Conservation (phyloP, 2,888 invertebrate species). For the Sinelater perroti region DNA sequence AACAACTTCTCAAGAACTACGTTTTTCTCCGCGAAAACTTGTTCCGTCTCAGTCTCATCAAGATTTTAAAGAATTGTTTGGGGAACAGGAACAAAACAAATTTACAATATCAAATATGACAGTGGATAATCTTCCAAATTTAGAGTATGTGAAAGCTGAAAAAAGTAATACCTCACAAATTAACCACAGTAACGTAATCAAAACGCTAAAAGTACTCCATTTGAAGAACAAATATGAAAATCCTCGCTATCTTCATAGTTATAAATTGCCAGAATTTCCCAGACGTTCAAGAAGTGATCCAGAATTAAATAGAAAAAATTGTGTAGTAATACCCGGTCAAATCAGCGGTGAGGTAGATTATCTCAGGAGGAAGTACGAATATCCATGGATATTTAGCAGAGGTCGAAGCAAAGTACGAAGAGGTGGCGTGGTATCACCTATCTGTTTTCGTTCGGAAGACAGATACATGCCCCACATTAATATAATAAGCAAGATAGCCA, state of each 20-base stretch:
- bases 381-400: slow-evolving; percentile 58
- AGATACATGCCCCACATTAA: slow-evolving; percentile 89
- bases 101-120: slow-evolving; percentile 54
- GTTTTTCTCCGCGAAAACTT: slow-evolving; percentile 47
- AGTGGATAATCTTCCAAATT: slow-evolving; percentile 6
- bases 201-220: slow-evolving; percentile 78
- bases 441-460: slow-evolving; percentile 72
- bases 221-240: slow-evolving; percentile 83
- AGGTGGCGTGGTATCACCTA: slow-evolving; percentile 68
- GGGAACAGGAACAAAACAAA: slow-evolving; percentile 72
- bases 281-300: slow-evolving; percentile 81
- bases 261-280: slow-evolving; percentile 51
- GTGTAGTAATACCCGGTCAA: slow-evolving; percentile 61
- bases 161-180: slow-evolving; percentile 7
- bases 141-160: slow-evolving; percentile 9
- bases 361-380: slow-evolving; percentile 70
- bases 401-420: slow-evolving; percentile 63
- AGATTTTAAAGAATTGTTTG: slow-evolving; percentile 83
- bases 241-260: slow-evolving; percentile 63
- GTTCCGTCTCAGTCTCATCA: slow-evolving; percentile 75
- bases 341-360: slow-evolving; percentile 66
- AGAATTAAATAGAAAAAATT: slow-evolving; percentile 71
- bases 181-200: slow-evolving; percentile 8
- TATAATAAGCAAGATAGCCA: slow-evolving; percentile 86
- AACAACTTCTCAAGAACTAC: slow-evolving; percentile 45